Percentiles rank a stretch among this genome's conserved stretches.
Evolutionary conservation across 2,888 invertebrate genomes (phyloP).

Genomic region (Caenorhabditis japonica): DNA sequence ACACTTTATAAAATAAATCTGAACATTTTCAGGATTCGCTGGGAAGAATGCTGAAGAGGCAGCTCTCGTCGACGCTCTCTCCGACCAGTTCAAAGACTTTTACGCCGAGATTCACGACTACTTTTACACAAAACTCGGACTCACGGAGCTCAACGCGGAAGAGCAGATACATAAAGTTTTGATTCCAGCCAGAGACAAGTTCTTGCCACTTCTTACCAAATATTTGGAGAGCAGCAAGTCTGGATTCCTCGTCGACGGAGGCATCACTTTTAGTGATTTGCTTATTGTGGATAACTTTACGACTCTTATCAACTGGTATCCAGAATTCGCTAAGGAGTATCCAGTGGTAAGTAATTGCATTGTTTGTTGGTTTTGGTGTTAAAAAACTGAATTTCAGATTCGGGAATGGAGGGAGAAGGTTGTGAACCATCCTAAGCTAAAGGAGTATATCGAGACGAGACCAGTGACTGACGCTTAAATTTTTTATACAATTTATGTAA

Average conservation of each 20-base stretch:
- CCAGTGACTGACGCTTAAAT: conserved; percentile 22
- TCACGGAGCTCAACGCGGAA: conserved; percentile 25
- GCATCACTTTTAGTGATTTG: conserved; percentile 31
- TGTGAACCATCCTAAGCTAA: conserved; percentile 42
- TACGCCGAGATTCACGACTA: conserved; percentile 52
- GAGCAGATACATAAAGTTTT: conserved; percentile 39
- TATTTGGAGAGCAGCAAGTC: conserved; percentile 50
- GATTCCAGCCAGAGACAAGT: conserved; percentile 54
- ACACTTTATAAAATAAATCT: no score
- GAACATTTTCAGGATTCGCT: conserved; percentile 42
- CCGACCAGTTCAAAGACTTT: conserved; percentile 59
- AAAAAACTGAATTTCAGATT: conserved; percentile 17
- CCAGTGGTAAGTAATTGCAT: conserved; percentile 11
- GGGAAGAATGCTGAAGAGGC: conserved; percentile 48
- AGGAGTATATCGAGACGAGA: conserved; percentile 46
- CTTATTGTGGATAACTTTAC: conserved; percentile 46
- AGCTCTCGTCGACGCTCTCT: conserved; percentile 56
- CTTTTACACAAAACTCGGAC: conserved; percentile 51
- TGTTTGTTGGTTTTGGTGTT: background rate
- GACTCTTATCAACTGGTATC: conserved; percentile 31
- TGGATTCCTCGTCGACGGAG: conserved; percentile 39
- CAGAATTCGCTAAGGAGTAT: conserved; percentile 21
- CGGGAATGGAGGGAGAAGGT: conserved; percentile 27
- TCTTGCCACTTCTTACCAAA: conserved; percentile 31
- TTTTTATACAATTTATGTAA: background rate